phyloP scores from a whole-genome alignment of 2,888 invertebrate genomes.

The Camptogramma bilineatum region DNA sequence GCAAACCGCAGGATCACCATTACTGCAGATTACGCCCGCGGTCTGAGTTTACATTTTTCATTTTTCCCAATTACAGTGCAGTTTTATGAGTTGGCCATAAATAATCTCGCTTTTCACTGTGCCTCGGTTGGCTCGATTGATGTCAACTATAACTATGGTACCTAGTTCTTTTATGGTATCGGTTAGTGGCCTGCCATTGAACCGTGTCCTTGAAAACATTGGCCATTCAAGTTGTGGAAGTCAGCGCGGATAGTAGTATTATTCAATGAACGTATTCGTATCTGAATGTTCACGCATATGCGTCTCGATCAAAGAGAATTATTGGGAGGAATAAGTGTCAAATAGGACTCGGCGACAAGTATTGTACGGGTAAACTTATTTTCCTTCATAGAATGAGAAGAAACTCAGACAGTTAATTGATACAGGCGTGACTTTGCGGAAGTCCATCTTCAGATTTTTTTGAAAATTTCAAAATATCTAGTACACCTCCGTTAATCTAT shows the following conservation, averaged over 20 bases:
- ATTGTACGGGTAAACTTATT: neutral
- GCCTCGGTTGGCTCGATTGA: slow-evolving; percentile 2
- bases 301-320: neutral
- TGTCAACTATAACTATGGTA: neutral
- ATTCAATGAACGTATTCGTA: neutral
- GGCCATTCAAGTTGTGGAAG: neutral
- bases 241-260: neutral
- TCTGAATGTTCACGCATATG: too few species aligned
- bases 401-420: too few species aligned
- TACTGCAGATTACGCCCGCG: slow-evolving; percentile 51
- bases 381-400: too few species aligned
- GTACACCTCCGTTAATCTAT: too few species aligned
- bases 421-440: too few species aligned
- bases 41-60: slow-evolving; percentile 53
- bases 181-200: neutral
- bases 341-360: neutral
- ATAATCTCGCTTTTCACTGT: slow-evolving; percentile 18
- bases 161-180: neutral
- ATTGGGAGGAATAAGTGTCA: neutral
- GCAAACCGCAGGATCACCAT: slow-evolving; percentile 38
- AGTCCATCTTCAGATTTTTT: too few species aligned
- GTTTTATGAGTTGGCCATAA: slow-evolving; percentile 45
- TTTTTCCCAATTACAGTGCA: slow-evolving; percentile 58
- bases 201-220: neutral
- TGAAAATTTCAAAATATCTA: too few species aligned